Percentiles rank a stretch among this genome's conserved stretches.
phyloP scores from a whole-genome alignment of 2,888 invertebrate genomes.

The Tubulanus polymorphus region DNA sequence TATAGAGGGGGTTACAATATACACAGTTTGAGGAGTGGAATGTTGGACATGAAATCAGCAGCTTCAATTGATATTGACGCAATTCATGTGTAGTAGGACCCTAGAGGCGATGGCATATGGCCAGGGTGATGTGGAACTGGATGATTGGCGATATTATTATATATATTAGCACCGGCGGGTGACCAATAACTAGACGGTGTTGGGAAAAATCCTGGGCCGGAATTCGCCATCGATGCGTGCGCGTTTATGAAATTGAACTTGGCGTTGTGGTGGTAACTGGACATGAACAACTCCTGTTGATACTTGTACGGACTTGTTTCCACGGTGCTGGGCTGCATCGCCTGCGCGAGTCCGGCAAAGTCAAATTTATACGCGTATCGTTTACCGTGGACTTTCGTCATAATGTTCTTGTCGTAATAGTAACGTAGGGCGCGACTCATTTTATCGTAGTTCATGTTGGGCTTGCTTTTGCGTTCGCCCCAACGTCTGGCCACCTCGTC shows the following conservation, averaged over 20 bases:
- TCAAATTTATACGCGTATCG: conserved; percentile 95
- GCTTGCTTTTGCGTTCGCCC: conserved; percentile 93
- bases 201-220: conserved; percentile 38
- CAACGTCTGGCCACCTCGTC: conserved; percentile 92
- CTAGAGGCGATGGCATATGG: conserved; percentile 82
- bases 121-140: conserved; percentile 69
- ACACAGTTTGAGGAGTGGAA: too few species aligned
- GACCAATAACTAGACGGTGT: conserved; percentile 42
- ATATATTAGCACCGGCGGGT: conserved; percentile 33
- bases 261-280: conserved; percentile 63
- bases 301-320: conserved; percentile 93
- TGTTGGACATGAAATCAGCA: too few species aligned
- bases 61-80: too few species aligned
- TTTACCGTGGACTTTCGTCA: conserved; percentile 97
- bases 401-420: conserved; percentile 97
- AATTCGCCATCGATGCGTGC: conserved; percentile 34
- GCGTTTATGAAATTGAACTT: conserved; percentile 85
- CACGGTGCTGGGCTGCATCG: conserved; percentile 63
- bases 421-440: conserved; percentile 89
- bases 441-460: conserved; percentile 98
- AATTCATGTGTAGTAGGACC: conserved; percentile 57
- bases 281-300: conserved; percentile 95
- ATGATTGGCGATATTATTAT: conserved; percentile 61
- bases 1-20: too few species aligned
- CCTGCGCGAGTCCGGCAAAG: conserved; percentile 84